A percentile compares a stretch with the other conserved stretches of the same genome.
Conservation (phyloP, 1,140 invertebrate genomes). For the Anoplophora glabripennis region DNA sequence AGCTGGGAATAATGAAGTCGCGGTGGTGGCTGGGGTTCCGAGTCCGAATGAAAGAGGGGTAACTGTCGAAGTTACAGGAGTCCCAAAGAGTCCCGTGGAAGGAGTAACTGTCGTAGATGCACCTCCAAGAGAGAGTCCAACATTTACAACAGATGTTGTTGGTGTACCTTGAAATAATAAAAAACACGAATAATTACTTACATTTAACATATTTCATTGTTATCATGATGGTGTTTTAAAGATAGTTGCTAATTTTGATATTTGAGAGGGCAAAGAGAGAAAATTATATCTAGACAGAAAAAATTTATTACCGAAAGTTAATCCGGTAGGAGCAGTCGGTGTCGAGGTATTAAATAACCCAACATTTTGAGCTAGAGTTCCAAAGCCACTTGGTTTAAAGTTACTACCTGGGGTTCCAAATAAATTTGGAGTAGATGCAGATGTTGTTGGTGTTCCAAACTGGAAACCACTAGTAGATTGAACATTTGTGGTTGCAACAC, state of each 20-base stretch:
- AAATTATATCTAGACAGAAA: background rate
- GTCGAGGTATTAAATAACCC: background rate
- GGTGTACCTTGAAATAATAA: background rate
- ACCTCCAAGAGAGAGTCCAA: background rate
- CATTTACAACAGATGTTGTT: background rate
- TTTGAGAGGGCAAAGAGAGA: background rate
- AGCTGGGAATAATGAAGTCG: background rate
- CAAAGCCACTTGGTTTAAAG: conserved; percentile 3
- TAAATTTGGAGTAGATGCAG: background rate
- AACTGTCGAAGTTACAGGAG: conserved; percentile 2
- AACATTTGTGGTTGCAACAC: background rate
- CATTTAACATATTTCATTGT: background rate
- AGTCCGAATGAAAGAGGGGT: conserved; percentile 10
- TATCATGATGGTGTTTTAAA: background rate
- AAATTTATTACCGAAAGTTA: background rate
- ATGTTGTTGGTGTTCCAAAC: background rate
- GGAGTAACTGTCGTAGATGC: background rate
- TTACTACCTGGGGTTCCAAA: background rate
- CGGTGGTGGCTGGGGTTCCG: conserved; percentile 11
- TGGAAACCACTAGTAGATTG: background rate
- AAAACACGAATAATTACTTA: background rate
- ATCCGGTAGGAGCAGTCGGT: background rate
- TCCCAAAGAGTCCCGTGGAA: background rate
- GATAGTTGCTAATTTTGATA: background rate
- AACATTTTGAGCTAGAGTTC: background rate